A percentile compares a stretch with the other conserved stretches of the same genome.
These are phyloP conservation scores for Drosophila nasuta DNA, from an alignment of 1,140 invertebrate genomes.

Conservation along the genomic window DNA sequence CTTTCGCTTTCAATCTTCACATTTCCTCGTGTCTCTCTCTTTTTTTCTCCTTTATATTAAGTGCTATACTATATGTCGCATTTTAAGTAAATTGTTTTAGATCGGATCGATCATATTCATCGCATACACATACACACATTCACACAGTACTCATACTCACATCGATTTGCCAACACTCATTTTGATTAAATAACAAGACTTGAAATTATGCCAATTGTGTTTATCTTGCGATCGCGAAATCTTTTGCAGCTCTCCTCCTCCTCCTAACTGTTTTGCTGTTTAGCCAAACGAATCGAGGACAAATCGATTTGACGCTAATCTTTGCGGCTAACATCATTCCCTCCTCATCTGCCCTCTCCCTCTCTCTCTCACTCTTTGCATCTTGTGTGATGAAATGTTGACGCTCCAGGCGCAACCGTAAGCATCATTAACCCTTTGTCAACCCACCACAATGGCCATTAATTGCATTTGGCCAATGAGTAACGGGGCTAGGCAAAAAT, in stretches of 20 bases:
- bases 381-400: slow-evolving; percentile 27
- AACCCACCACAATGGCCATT: slow-evolving; percentile 36
- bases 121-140: background rate
- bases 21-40: background rate
- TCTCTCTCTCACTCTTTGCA: background rate
- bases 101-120: slow-evolving; percentile 22
- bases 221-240: slow-evolving; percentile 32
- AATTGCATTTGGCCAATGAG: slow-evolving; percentile 30
- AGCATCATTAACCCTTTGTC: slow-evolving; percentile 41
- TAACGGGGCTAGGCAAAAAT: background rate
- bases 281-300: slow-evolving; percentile 37
- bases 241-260: background rate
- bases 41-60: background rate
- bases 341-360: background rate
- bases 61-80: background rate
- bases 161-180: slow-evolving; percentile 47
- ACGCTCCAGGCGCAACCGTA: background rate
- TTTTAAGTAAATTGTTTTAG: slow-evolving; percentile 15
- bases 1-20: background rate
- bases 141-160: slow-evolving; percentile 33
- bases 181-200: slow-evolving; percentile 53
- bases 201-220: slow-evolving; percentile 49
- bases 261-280: background rate
- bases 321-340: slow-evolving; percentile 11
- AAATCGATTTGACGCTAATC: slow-evolving; percentile 35